Percentiles rank a stretch among this genome's conserved stretches.
These are phyloP conservation scores for Panonychus citri DNA, from an alignment of 1,140 invertebrate species.

Conservation along the genomic window DNA sequence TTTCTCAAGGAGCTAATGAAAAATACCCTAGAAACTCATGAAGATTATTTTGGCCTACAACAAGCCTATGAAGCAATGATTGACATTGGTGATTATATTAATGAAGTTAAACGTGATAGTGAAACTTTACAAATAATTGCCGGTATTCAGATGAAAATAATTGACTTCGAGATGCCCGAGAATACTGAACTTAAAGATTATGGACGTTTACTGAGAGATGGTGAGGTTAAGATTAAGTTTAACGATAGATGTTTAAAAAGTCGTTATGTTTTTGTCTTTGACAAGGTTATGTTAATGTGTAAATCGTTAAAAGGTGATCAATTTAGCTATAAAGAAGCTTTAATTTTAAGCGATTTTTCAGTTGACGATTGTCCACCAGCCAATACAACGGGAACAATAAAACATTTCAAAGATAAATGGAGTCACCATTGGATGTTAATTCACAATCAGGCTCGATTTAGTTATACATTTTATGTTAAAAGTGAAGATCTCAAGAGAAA, in stretches of 20 bases:
- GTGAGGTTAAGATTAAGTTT: constrained; percentile 71
- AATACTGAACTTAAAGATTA: constrained; percentile 60
- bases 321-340: constrained; percentile 66
- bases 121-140: constrained; percentile 72
- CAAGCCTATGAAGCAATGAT: constrained; percentile 87
- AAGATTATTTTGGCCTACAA: constrained; percentile 55
- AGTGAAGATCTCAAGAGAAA: constrained; percentile 62
- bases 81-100: constrained; percentile 87
- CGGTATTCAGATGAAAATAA: constrained; percentile 51
- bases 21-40: constrained; percentile 46
- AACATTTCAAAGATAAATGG: constrained; percentile 30
- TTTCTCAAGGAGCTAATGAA: constrained; percentile 60
- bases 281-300: constrained; percentile 84
- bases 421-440: constrained; percentile 58
- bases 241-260: constrained; percentile 56
- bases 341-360: constrained; percentile 58
- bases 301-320: constrained; percentile 69
- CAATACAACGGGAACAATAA: background rate
- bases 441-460: constrained; percentile 49
- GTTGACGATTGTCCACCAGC: constrained; percentile 41
- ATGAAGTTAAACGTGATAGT: constrained; percentile 91
- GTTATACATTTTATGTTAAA: constrained; percentile 69
- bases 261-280: constrained; percentile 81
- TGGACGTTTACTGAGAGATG: constrained; percentile 32
- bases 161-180: constrained; percentile 32